Evolutionary conservation across 1,140 invertebrate species (phyloP), one percentile per base, ranked within the genome.

Genomic region (Phthorimaea operculella): DNA sequence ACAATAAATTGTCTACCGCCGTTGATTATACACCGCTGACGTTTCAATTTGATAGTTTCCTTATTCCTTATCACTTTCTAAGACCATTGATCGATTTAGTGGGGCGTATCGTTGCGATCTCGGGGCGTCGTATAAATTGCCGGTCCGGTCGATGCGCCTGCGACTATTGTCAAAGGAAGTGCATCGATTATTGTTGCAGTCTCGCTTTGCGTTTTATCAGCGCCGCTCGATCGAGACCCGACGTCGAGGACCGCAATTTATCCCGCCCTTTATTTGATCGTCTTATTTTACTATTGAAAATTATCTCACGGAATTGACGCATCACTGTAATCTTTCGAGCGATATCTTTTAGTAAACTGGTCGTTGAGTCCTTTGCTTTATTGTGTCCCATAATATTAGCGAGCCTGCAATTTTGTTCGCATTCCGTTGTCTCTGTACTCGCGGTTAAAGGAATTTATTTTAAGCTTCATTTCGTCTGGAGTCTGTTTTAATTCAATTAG

Each of bases 111-210:
- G 63, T 61, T 65, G 67, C 60, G 65, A 79, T 76, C 74, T 76
- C 57, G 42, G 50, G 55, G 56, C 61, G 50, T 66, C 51, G 63
- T 59, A 73, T 77, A 72, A 74, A 72, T 79, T 72, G 73, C 65
- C 57, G 53, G 51, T 57, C 52, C 55, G 49, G 57, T 51, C 60
- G 48, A 45, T n/a, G 55, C 55, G 52, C 48, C 57, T 51, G 56
- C 59, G 55, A 66, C 69, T 66, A 74, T 77, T 79, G 76, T 77
- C 72, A 73, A 72, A 76, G 74, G 73, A 71, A 74, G 72, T 73
- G 67, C 72, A 75, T 78, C 74, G 66, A 70, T 75, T 78, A 80
- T 80, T 78, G 77, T 78, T 75, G 64, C 58, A 57, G 63, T 47
- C 44, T 72, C 69, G 68, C 68, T 71, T 74, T 64, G 62, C 51